phyloP scores from a whole-genome alignment of 2,797 vertebrate genomes.

The Sylvia borin region DNA sequence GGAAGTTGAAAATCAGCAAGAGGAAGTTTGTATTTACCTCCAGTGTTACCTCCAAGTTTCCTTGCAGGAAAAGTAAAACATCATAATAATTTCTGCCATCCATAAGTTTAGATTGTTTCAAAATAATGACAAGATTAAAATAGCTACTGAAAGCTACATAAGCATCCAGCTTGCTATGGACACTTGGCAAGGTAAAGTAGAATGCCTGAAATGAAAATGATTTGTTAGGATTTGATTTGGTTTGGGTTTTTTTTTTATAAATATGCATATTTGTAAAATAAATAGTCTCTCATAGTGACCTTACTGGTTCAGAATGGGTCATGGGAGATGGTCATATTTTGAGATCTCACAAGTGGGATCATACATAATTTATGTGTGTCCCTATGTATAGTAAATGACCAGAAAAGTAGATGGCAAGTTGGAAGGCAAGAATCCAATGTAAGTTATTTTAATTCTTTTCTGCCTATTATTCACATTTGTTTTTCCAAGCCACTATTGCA shows the following conservation, averaged over 20 bases:
- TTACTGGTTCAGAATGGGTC: not conserved
- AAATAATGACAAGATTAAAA: not conserved
- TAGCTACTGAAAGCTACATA: not conserved
- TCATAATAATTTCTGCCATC: not conserved
- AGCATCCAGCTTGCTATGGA: not conserved
- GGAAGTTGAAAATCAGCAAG: not conserved
- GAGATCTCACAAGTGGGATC: not conserved
- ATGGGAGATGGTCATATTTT: not conserved
- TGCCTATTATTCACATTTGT: not conserved
- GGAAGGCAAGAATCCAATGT: not conserved
- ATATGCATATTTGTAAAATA: not conserved
- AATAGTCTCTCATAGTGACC: not conserved
- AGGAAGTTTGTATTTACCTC: not conserved
- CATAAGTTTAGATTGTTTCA: not conserved
- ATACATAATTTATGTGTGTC: not conserved
- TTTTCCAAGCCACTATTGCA: conserved; percentile 17
- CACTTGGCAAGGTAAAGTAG: not conserved
- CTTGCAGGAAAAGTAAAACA: not conserved
- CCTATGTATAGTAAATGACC: not conserved
- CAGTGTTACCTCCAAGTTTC: not conserved
- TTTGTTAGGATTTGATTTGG: not conserved
- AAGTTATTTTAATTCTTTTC: conserved; percentile 37
- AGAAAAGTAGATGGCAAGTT: not conserved
- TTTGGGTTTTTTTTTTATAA: not conserved
- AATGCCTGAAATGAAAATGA: not conserved